Base-by-base conservation (phyloP, 1,140 invertebrate species). In the Plectus sambesii region DNA sequence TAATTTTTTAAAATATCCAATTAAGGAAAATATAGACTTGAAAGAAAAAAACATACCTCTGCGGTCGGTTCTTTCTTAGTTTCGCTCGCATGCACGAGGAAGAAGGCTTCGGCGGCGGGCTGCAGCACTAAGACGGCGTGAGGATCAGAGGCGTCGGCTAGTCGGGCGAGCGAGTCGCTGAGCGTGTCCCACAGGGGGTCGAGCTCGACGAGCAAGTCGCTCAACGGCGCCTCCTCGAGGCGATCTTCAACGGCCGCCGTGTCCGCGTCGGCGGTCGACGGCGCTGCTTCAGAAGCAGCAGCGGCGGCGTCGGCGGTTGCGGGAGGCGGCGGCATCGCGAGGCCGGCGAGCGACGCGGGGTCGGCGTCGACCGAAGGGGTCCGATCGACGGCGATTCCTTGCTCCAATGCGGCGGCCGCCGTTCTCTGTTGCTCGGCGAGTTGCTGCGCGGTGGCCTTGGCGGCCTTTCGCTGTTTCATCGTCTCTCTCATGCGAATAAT, bases 121-220 rank as follows among this genome's bases (percentile, higher is more conserved):
- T 87, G 86, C 41, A 92, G 72, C 24, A 89, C 83, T n/a, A 92
- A 74, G 3, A 92, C 86, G 27, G 86, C 86, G 73, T 89, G 85
- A 60, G 85, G 83, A 72, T 92, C 86, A n/a, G 83, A 83, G 38
- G 84, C 85, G 59, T 85, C 79, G 54, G 84, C 84, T 20, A 90
- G 69, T 62, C 85, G 82, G 23, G 79, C 71, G 49, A 92, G 75
- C 71, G 86, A 89, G 26, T 79, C 75, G 61, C 84, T 86, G 20
- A 92, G 70, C 3, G 81, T 81, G 39, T 80, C 75, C 87, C 87
- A 92, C 2, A 92, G 70, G 33, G 77, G 73, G 55, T 82, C 79
- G 8, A 87, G 61, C 29, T 77, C 73, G 25, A 47, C 49, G 12
- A 49, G 30, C 42, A 51, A 44, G 12, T 59, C 45, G 26, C 33